phyloP scores from a whole-genome alignment of 2,888 invertebrate genomes.

The Leuctra nigra region DNA sequence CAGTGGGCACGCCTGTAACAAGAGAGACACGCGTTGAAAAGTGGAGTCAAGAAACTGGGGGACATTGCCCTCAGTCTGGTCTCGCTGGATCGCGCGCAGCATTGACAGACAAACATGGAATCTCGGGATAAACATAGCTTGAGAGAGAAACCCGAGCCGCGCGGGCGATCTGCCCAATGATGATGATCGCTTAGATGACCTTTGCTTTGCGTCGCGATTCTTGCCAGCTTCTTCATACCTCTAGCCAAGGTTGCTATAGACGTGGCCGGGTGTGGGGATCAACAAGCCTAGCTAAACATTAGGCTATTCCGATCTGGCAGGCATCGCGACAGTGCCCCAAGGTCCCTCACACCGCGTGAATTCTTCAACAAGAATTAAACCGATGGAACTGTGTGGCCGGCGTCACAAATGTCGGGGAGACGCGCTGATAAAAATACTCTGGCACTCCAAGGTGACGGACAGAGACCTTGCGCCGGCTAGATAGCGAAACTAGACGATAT shows the following conservation, averaged over 20 bases:
- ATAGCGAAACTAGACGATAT: too few relatives aligned
- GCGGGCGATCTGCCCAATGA: background rate
- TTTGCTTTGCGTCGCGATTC: background rate
- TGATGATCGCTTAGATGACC: background rate
- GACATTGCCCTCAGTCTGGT: conserved; percentile 3
- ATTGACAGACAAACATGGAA: background rate
- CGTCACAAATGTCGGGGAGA: too few relatives aligned
- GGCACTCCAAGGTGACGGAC: too few relatives aligned
- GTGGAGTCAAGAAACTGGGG: background rate
- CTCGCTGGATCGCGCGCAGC: too few relatives aligned
- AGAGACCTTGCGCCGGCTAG: too few relatives aligned
- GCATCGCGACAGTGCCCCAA: conserved; percentile 4
- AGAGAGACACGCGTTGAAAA: conserved; percentile 14
- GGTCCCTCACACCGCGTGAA: background rate
- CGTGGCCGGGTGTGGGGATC: conserved; percentile 3
- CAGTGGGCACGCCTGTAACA: conserved; percentile 84
- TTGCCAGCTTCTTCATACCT: conserved; percentile 1
- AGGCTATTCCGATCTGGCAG: conserved; percentile 9
- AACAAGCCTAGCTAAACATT: conserved; percentile 12
- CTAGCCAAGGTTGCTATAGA: conserved; percentile 2
- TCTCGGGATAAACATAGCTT: conserved; percentile 1
- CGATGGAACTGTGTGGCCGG: too few relatives aligned
- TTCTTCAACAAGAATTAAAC: background rate
- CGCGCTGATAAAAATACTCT: too few relatives aligned
- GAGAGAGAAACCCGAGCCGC: conserved; percentile 2